These are phyloP conservation scores for Ifrita kowaldi DNA, from an alignment of 2,113 vertebrate species.

Conservation along the genomic window DNA sequence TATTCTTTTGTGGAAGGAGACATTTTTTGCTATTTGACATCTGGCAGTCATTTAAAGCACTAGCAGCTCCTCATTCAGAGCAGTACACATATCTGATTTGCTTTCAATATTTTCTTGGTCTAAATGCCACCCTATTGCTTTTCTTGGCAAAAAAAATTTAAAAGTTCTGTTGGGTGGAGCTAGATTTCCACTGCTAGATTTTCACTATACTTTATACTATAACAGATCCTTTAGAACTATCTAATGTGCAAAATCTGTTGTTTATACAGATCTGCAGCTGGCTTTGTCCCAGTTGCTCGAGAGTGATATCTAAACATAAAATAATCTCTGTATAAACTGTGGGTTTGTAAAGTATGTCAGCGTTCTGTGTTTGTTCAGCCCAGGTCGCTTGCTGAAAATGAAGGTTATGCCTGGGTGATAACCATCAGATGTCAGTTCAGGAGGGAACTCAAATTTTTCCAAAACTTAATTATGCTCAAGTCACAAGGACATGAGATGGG, in stretches of 20 bases:
- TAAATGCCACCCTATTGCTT: slow-evolving; percentile 27
- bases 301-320: slow-evolving; percentile 74
- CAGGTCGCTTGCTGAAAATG: slow-evolving; percentile 3
- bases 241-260: slow-evolving; percentile 69
- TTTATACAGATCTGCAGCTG: slow-evolving; percentile 67
- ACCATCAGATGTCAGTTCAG: not conserved
- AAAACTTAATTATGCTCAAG: not conserved
- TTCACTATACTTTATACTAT: not conserved
- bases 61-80: slow-evolving; percentile 55
- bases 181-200: slow-evolving; percentile 38
- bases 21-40: slow-evolving; percentile 67
- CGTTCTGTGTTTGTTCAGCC: slow-evolving; percentile 53
- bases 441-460: not conserved
- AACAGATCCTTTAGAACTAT: slow-evolving; percentile 40
- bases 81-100: slow-evolving; percentile 49
- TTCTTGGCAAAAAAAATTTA: not conserved
- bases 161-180: not conserved
- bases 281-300: slow-evolving; percentile 64
- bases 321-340: slow-evolving; percentile 75
- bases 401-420: slow-evolving; percentile 21
- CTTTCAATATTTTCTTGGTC: slow-evolving; percentile 32
- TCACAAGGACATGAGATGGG: not conserved
- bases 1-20: slow-evolving; percentile 44
- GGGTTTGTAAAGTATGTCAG: slow-evolving; percentile 71
- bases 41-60: slow-evolving; percentile 67